These are phyloP conservation scores for Syncerus caffer DNA, from an alignment of 2,797 vertebrate species.

Conservation along the genomic window DNA sequence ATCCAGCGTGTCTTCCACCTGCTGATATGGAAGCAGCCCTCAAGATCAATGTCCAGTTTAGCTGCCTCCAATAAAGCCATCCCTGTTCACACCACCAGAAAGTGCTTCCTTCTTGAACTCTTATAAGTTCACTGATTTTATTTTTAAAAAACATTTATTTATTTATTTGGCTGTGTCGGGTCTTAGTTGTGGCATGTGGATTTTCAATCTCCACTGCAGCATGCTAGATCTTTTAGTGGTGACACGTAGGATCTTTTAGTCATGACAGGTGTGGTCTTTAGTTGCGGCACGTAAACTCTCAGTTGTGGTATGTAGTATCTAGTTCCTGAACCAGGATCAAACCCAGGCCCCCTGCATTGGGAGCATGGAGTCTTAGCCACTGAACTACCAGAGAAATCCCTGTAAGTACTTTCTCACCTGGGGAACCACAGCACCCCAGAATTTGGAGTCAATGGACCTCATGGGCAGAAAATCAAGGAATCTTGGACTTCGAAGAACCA, in stretches of 20 bases:
- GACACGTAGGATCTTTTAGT: background rate
- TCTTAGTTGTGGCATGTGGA: background rate
- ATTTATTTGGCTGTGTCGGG: background rate
- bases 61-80: background rate
- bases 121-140: background rate
- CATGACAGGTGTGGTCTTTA: background rate
- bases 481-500: background rate
- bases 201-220: background rate
- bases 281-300: background rate
- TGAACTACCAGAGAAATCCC: background rate
- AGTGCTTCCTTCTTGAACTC: background rate
- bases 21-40: background rate
- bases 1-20: background rate
- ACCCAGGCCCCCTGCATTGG: background rate
- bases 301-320: background rate
- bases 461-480: background rate
- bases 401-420: background rate
- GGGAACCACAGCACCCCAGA: background rate
- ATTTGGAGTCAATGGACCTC: background rate
- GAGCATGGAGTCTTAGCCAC: background rate
- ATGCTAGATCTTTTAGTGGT: background rate
- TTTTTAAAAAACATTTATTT: background rate
- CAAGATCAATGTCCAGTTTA: background rate
- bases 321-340: background rate
- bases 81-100: background rate